Evolutionary conservation across 2,888 invertebrate species (phyloP), one percentile per base, ranked within the genome.

Genomic region (Dyspetes luteomarginatus): DNA sequence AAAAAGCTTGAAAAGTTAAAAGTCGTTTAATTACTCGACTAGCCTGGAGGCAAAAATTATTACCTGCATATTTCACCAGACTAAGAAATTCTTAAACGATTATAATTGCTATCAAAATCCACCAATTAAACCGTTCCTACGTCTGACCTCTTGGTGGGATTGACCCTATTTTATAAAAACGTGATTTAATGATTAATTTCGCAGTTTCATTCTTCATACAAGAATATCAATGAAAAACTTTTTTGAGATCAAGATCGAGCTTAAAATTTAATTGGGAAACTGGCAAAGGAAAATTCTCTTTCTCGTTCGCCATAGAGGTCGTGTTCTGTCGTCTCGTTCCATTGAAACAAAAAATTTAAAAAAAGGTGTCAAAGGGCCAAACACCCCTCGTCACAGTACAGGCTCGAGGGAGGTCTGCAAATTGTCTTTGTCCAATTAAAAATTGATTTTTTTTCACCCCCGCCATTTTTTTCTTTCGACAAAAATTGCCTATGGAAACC

Each of bases 401-500:
- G 28, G 36, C n/a, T n/a, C n/a, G 12, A 50, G 50, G 19, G 17
- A 26, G 17, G 7, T 24, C n/a, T 19, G 9, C 55, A 15, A 36
- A 43, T 19, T 28, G 26, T 68, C 41, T 64, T 73, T 60, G 64
- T 81, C 17, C 45, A 56, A 74, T 65, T 75, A 55, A 56, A 58
- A 75, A 67, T 74, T 50, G 67, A 41, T 77, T 55, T 52, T 68
- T 60, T 62, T 69, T 72, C 48, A 48, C 9, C 26, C 62, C 22
- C 30, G 12, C 24, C 22, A 15, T 65, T 58, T 41, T 9, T 19
- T 19, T 36, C 19, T 26, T 50, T 30, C 36, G 73, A 36, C 17
- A 7, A 55, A 75, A 64, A 65, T 64, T 45, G 50, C 55, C 73
- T 36, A 43, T 73, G 68, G 81, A 58, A 81, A 68, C 56, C 41